Base-by-base conservation (phyloP, 2,888 invertebrate genomes). In the Endotricha flammealis region DNA sequence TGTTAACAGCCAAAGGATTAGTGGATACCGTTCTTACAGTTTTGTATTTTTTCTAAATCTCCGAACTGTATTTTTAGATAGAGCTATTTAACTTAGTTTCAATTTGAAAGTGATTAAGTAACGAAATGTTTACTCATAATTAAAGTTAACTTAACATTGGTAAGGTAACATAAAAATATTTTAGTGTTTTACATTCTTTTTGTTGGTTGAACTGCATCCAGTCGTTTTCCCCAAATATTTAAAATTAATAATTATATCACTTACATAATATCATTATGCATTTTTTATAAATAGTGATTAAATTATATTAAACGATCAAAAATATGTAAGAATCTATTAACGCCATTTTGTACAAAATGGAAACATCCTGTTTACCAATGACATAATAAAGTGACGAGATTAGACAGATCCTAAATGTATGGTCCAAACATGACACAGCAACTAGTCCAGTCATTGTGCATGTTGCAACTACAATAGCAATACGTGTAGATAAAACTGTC, bases 401-500 rank as follows among this genome's bases (percentile, higher is more conserved):
- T 80, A 78, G 57, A 54, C 64, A 63, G 24, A 72, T 66, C 64
- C 60, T 46, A 71, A 77, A 86, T 79, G 72, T 80, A 86, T 85
- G 79, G 73, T 64, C 65, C 53, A 29, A 50, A 42, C 44, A 73
- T 86, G 86, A 86, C 83, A 66, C 50, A 63, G 79, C 82, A 69
- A 55, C 72, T 67, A 69, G 67, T 58, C 69, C 72, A 71, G 77
- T 77, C 82, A 77, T 73, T 74, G 75, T 79, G 81, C 74, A 74
- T 78, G 74, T 80, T 74, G 77, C 75, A 69, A 66, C 65, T 57
- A 76, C 73, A 81, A 82, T 74, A 61, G 74, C 59, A 57, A 53
- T 67, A 59, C 56, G 64, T 55, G 49, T 64, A 73, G 82, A 85
- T 80, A 80, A 81, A 76, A 81, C 68, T 78, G 78, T 77, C 74